A percentile compares a stretch with the other conserved stretches of the same genome.
These are phyloP conservation scores for Meta bourneti DNA, from an alignment of 2,888 invertebrate genomes.

Conservation along the genomic window DNA sequence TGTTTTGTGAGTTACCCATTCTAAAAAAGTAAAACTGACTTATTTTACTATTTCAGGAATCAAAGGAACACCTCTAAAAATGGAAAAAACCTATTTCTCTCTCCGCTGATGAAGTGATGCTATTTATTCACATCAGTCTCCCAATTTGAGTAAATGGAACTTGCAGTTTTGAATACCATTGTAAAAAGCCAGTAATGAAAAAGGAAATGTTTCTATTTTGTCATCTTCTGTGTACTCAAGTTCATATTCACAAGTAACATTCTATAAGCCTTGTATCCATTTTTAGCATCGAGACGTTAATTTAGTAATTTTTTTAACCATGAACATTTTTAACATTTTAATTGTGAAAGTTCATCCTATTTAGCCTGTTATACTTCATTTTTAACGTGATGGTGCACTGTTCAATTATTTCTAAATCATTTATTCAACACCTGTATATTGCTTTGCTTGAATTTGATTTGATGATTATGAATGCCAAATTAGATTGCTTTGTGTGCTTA, in stretches of 20 bases:
- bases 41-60: neutral
- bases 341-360: neutral
- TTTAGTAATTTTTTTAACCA: neutral
- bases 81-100: neutral
- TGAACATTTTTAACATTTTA: neutral
- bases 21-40: no score
- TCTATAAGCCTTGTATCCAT: neutral
- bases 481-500: neutral
- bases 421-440: no score
- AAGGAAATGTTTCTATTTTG: no score
- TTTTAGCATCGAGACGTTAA: neutral
- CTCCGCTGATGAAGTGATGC: neutral
- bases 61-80: neutral
- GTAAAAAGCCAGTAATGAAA: no score
- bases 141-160: no score
- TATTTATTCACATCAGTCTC: no score
- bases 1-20: no score
- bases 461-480: neutral
- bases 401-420: neutral
- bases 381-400: neutral
- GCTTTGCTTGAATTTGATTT: no score
- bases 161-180: no score
- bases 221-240: no score
- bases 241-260: no score
- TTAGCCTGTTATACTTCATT: neutral